Base-by-base conservation (phyloP, 2,113 vertebrate species). In the Apteryx mantelli region DNA sequence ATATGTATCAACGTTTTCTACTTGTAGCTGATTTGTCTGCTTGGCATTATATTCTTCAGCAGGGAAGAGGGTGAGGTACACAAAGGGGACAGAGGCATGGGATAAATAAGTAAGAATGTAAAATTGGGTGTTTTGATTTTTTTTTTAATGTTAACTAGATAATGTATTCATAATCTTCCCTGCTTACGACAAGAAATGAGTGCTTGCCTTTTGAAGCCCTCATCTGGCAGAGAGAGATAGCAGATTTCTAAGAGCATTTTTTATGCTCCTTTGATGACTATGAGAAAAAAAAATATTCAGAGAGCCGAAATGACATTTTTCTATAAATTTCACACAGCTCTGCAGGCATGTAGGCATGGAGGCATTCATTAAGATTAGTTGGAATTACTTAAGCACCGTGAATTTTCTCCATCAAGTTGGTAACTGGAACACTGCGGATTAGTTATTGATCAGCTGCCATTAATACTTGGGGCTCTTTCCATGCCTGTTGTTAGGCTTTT, bases 311-410 rank as follows among this genome's bases (percentile, higher is more conserved):
- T 97, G 96, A 96, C 96, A 96, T 97, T 98, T 98, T 97, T 96
- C 97, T 97, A 95, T 97, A 95, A 98, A 98, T 98, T 98, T 98
- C 97, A 97, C 97, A 97, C 76, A 91, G 96, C 93, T 98, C 96
- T 96, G 96, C 95, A 95, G 97, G 97, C 97, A 95, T 92, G 95
- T 25, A 96, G 86, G 95, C 95, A 97, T 94, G 93, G 90, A 95
- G 93, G 97, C 94, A 97, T 95, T 98, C 97, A 97, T 98, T 98
- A 98, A 98, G 97, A 97, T 98, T 97, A 97, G 96, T 94, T 97
- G 91, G 95, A 98, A 97, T 98, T 97, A 98, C 96, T 97, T 97
- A 97, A 97, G 96, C 95, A 96, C 96, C 95, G 75, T 96, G 96
- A 96, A 97, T 97, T 96, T 97, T 95, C 95, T 95, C 96, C 95